These are phyloP conservation scores for Bubo blakistoni DNA, from an alignment of 2,113 vertebrate genomes.

Conservation along the genomic window DNA sequence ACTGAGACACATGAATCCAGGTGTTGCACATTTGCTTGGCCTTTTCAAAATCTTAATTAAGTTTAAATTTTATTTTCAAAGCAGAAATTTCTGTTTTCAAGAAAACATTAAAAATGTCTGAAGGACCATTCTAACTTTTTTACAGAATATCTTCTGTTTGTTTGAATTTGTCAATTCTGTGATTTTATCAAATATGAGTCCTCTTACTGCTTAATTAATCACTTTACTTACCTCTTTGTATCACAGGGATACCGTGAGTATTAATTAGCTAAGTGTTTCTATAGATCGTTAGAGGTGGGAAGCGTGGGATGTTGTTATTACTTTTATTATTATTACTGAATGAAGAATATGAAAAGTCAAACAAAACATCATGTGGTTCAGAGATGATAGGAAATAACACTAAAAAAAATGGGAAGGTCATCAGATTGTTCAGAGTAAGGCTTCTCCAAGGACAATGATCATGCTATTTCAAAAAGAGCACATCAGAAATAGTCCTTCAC, in stretches of 20 bases:
- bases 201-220: not conserved
- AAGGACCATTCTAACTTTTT: not conserved
- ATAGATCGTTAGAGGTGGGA: not conserved
- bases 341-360: not conserved
- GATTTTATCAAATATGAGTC: not conserved
- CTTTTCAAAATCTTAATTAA: not conserved
- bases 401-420: not conserved
- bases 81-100: not conserved
- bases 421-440: not conserved
- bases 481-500: not conserved
- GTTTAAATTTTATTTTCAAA: not conserved
- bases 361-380: not conserved
- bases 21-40: not conserved
- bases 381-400: not conserved
- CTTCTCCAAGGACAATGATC: not conserved
- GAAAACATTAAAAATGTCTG: not conserved
- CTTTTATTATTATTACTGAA: not conserved
- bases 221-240: not conserved
- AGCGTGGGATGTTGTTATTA: not conserved
- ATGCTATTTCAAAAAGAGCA: not conserved
- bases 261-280: constrained; percentile 13
- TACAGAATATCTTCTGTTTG: not conserved
- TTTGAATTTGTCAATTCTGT: not conserved
- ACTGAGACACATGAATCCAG: rapidly evolving
- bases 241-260: not conserved